Conservation (phyloP, 2,888 invertebrate species). For the Tachystola acroxantha region DNA sequence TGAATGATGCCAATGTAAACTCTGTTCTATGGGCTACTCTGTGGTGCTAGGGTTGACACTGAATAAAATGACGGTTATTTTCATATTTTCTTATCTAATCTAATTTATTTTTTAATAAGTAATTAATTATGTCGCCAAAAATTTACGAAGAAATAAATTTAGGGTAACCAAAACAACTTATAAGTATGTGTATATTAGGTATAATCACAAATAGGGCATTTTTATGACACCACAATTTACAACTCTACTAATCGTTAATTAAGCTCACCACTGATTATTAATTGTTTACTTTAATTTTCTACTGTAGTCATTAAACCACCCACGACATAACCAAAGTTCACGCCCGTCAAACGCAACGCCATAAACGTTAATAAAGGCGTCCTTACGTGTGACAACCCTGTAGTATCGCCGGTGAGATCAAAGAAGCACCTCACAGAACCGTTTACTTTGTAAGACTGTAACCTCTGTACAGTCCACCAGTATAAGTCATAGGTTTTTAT, state of each 20-base stretch:
- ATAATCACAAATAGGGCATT: no score
- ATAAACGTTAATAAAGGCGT: neutral
- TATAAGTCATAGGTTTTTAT: neutral
- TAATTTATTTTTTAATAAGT: neutral
- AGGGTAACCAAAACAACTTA: no score
- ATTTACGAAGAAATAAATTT: no score
- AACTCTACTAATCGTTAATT: no score
- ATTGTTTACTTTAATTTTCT: no score
- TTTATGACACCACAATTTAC: no score
- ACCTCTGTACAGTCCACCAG: conserved; percentile 34
- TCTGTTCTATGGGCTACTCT: conserved; percentile 60
- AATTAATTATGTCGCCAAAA: no score
- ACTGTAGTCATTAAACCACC: no score
- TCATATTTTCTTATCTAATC: no score
- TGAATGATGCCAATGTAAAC: conserved; percentile 76
- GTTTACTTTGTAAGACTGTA: conserved; percentile 56
- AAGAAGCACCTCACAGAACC: conserved; percentile 55
- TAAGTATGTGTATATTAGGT: no score
- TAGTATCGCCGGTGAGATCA: conserved; percentile 48
- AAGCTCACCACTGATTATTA: no score
- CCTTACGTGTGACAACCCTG: conserved; percentile 42
- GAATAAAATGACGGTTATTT: no score
- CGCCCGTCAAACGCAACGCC: neutral
- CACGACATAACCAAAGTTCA: neutral
- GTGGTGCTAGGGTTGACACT: conserved; percentile 48